These are phyloP conservation scores for Andrena cerasifolii DNA, from an alignment of 1,140 invertebrate species.

Conservation along the genomic window DNA sequence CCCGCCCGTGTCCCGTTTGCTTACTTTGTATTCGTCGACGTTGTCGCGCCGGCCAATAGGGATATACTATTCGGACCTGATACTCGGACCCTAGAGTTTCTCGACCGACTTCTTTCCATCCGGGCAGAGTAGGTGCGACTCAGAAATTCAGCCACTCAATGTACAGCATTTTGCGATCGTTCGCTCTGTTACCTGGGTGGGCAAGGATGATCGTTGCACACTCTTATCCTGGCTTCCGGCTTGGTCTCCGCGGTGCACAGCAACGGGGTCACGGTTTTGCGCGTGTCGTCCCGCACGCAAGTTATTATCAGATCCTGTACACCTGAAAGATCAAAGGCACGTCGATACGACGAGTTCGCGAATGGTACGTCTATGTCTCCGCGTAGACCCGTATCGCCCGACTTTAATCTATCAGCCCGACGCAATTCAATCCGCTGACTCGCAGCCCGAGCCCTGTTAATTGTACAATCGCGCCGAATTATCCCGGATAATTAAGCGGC, in stretches of 20 bases:
- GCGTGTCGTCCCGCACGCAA: conserved; percentile 93
- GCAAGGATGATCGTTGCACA: conserved; percentile 96
- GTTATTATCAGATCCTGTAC: conserved; percentile 95
- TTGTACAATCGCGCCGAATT: conserved; percentile 57
- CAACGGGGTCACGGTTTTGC: conserved; percentile 91
- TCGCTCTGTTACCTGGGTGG: conserved; percentile 87
- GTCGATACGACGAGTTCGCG: neutral
- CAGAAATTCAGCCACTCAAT: no score
- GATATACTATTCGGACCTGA: no score
- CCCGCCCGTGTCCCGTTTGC: no score
- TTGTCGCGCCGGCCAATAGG: no score
- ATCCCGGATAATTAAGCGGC: conserved; percentile 48
- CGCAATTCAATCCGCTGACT: conserved; percentile 44
- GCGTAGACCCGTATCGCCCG: neutral
- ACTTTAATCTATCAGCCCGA: conserved; percentile 44
- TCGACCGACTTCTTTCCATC: no score
- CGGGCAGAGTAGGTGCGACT: no score
- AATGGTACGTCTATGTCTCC: neutral
- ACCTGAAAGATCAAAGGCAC: conserved; percentile 77
- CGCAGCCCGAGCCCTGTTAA: conserved; percentile 40
- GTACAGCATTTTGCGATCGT: no score
- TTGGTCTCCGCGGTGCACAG: conserved; percentile 91
- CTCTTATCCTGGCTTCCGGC: conserved; percentile 93
- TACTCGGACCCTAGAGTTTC: no score
- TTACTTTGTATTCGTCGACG: no score